Evolutionary conservation across 2,113 vertebrate genomes (phyloP).

Genomic region (Colossoma macropomum): DNA sequence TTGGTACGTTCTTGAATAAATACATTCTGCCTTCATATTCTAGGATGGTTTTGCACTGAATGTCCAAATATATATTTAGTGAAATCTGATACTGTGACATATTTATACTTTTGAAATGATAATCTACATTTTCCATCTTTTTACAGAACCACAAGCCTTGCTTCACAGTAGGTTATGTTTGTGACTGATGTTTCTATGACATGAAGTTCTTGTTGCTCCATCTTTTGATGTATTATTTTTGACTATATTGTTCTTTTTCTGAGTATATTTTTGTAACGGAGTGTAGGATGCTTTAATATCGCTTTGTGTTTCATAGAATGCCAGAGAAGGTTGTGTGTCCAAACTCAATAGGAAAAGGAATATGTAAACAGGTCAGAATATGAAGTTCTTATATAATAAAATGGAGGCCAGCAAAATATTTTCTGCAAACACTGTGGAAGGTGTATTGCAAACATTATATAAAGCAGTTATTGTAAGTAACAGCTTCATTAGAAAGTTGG

Average conservation of each 20-base stretch:
- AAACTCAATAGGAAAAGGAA: neutral
- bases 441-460: too few relatives aligned
- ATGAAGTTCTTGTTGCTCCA: slow-evolving; percentile 1
- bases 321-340: neutral
- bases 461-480: neutral
- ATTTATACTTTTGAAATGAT: slow-evolving; percentile 2
- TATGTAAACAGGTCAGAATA: neutral
- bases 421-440: slow-evolving; percentile 28
- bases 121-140: slow-evolving; percentile 3
- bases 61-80: slow-evolving; percentile 16
- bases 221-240: slow-evolving; percentile 59
- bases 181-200: slow-evolving; percentile 7
- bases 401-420: slow-evolving; percentile 31
- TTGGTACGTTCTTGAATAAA: slow-evolving; percentile 23
- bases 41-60: slow-evolving; percentile 20
- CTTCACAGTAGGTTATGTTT: neutral
- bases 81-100: slow-evolving; percentile 9
- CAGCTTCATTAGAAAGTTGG: neutral
- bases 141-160: neutral
- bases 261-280: slow-evolving; percentile 77
- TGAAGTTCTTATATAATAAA: slow-evolving; percentile 17
- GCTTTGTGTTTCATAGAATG: slow-evolving; percentile 28
- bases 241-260: slow-evolving; percentile 64
- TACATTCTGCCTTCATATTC: slow-evolving; percentile 24
- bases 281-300: slow-evolving; percentile 60